phyloP scores from a whole-genome alignment of 2,113 vertebrate species.

The Varanus salvator region DNA sequence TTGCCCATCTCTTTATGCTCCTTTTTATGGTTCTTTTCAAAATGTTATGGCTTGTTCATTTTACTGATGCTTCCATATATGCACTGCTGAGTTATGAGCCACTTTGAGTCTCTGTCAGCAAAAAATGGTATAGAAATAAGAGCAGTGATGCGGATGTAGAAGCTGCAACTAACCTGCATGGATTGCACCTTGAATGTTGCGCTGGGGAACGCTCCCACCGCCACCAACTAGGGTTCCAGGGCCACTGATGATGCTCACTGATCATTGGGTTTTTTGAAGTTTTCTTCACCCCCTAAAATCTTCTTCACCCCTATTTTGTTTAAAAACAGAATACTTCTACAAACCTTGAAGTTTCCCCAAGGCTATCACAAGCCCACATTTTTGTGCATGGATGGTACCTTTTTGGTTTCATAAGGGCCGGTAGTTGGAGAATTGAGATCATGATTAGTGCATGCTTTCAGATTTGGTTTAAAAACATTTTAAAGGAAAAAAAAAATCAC shows the following conservation, averaged over 20 bases:
- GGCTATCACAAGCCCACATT: background rate
- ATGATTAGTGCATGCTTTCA: no score
- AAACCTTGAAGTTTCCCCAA: background rate
- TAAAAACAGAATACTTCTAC: background rate
- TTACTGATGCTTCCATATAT: background rate
- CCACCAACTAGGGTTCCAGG: no score
- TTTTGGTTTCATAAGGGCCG: background rate
- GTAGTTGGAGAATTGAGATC: background rate
- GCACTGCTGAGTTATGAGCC: background rate
- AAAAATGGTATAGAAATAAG: background rate
- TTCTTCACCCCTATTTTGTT: no score
- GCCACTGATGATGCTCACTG: no score
- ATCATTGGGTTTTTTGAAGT: no score
- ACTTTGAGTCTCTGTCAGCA: background rate
- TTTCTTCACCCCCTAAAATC: no score
- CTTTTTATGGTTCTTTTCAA: background rate
- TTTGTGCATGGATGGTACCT: background rate
- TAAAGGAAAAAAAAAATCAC: no score
- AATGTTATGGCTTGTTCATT: background rate
- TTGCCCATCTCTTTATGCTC: background rate
- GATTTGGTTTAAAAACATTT: no score
- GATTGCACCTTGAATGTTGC: background rate
- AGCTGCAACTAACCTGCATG: background rate
- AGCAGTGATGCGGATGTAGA: background rate
- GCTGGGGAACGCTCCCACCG: background rate